Evolutionary conservation across 2,888 invertebrate genomes (phyloP).

Genomic region (Orthosia gothica): DNA sequence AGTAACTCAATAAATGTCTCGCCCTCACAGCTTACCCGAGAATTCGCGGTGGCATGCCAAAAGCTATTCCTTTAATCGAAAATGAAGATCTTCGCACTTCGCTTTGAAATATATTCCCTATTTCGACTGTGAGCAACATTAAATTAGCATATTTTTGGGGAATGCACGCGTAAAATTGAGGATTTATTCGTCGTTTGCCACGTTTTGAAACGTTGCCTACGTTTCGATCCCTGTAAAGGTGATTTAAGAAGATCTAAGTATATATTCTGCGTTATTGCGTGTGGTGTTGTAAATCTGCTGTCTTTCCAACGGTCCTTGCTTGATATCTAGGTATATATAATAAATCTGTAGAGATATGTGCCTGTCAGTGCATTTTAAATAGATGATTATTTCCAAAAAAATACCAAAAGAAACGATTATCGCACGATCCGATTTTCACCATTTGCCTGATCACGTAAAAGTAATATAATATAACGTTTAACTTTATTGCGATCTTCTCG

Average conservation of each 20-base stretch:
- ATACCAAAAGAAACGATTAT: too few relatives aligned
- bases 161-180: slow-evolving; percentile 62
- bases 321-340: too few relatives aligned
- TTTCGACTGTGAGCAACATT: slow-evolving; percentile 66
- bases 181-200: slow-evolving; percentile 64
- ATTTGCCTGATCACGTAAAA: too few relatives aligned
- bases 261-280: neutral
- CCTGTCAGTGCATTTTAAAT: too few relatives aligned
- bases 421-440: too few relatives aligned
- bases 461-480: too few relatives aligned
- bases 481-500: too few relatives aligned
- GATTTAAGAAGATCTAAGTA: neutral
- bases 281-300: neutral
- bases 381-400: too few relatives aligned
- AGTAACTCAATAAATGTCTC: slow-evolving; percentile 39
- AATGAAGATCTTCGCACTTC: slow-evolving; percentile 37
- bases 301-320: neutral
- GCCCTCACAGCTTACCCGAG: slow-evolving; percentile 15
- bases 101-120: slow-evolving; percentile 65
- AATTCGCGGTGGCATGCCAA: slow-evolving; percentile 25
- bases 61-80: slow-evolving; percentile 52
- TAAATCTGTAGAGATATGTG: too few relatives aligned
- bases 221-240: neutral
- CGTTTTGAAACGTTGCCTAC: neutral
- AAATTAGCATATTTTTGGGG: slow-evolving; percentile 67